These are phyloP conservation scores for Ctenosaura bakeri DNA, from an alignment of 2,797 vertebrate genomes.

Conservation along the genomic window DNA sequence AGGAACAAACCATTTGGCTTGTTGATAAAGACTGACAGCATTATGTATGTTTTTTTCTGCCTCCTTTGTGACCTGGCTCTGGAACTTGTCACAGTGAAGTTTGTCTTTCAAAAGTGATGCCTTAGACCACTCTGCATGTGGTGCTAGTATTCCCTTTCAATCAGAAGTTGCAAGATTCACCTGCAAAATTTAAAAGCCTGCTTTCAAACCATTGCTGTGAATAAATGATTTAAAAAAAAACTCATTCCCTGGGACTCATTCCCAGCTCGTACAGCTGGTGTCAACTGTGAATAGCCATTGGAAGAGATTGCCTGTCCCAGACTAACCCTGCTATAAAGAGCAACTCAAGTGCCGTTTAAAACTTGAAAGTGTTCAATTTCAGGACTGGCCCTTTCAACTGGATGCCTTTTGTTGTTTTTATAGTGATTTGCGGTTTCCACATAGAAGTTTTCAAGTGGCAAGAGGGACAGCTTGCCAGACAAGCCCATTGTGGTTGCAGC, in stretches of 20 bases:
- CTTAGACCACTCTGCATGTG: not conserved
- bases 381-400: conserved; percentile 17
- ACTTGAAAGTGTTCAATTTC: not conserved
- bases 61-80: too few relatives aligned
- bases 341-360: not conserved
- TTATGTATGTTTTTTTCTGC: too few relatives aligned
- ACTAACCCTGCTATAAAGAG: not conserved
- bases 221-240: not conserved
- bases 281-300: not conserved
- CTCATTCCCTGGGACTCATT: not conserved
- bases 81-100: not conserved
- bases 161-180: not conserved
- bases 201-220: not conserved
- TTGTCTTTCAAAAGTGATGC: not conserved
- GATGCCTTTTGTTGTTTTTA: conserved; percentile 33
- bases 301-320: not conserved
- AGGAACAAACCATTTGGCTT: too few relatives aligned
- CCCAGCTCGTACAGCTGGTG: not conserved
- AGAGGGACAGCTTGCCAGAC: not conserved
- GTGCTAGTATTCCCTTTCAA: not conserved
- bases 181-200: not conserved
- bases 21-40: too few relatives aligned
- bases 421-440: conserved; percentile 10
- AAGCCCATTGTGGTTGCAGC: not conserved
- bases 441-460: conserved; percentile 1